Percentiles rank a stretch among this genome's conserved stretches.
phyloP scores from a whole-genome alignment of 2,888 invertebrate genomes.

The Chloroclysta siterata region DNA sequence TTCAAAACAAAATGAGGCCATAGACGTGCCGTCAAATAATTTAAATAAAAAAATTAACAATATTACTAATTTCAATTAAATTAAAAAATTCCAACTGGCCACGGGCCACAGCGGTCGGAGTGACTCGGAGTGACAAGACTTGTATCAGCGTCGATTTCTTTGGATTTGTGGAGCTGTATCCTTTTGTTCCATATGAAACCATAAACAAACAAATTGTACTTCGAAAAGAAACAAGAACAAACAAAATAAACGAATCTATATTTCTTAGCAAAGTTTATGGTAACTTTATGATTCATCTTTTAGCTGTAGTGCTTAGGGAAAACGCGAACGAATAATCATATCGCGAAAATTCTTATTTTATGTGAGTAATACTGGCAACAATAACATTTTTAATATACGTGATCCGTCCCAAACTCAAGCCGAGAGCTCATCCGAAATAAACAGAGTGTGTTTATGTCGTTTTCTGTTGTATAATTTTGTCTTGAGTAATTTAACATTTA shows the following conservation, averaged over 20 bases:
- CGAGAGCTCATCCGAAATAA: background rate
- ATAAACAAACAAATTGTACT: no score
- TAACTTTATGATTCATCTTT: conserved; percentile 21
- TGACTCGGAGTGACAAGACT: no score
- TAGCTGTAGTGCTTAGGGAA: conserved; percentile 12
- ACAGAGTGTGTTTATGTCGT: background rate
- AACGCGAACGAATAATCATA: conserved; percentile 13
- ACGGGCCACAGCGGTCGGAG: no score
- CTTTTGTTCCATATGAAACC: no score
- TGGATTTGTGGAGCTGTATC: no score
- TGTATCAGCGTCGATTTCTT: no score
- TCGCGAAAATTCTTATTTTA: conserved; percentile 2
- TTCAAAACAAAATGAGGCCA: no score
- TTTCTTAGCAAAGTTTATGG: conserved; percentile 9
- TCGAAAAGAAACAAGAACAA: background rate
- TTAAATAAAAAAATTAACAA: no score
- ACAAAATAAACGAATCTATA: conserved; percentile 4
- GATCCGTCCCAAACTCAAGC: background rate
- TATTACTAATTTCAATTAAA: no score
- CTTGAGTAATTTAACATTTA: background rate
- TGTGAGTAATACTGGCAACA: conserved; percentile 5
- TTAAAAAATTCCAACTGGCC: no score
- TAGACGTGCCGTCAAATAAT: no score
- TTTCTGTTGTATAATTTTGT: background rate
- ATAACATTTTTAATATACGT: conserved; percentile 9